These are phyloP conservation scores for Drosophila ficusphila DNA, from an alignment of 1,140 invertebrate genomes.

Conservation along the genomic window DNA sequence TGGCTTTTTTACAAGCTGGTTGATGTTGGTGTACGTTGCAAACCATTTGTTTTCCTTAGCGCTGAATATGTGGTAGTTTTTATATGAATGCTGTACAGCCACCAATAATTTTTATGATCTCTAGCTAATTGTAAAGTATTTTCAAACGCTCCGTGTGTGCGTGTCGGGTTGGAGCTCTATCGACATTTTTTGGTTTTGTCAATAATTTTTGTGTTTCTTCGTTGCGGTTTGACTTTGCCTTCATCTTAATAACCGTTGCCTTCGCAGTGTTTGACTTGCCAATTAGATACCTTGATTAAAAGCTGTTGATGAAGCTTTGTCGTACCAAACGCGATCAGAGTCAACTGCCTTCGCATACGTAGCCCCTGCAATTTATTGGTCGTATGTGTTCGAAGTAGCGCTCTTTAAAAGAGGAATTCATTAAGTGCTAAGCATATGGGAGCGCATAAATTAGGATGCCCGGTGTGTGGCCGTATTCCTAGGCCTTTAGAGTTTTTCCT, in stretches of 20 bases:
- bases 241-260: constrained; percentile 25
- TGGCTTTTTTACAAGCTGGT: constrained; percentile 38
- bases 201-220: background rate
- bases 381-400: constrained; percentile 24
- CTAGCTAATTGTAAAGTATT: constrained; percentile 1
- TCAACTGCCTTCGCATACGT: constrained; percentile 5
- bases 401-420: background rate
- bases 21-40: background rate
- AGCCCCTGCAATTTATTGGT: constrained; percentile 24
- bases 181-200: constrained; percentile 6
- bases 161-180: background rate
- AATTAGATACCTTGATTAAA: constrained; percentile 59
- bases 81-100: constrained; percentile 19
- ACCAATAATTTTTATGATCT: constrained; percentile 28
- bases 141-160: background rate
- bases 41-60: constrained; percentile 28
- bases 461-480: background rate
- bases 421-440: background rate
- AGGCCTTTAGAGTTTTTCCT: background rate
- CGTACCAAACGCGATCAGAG: constrained; percentile 14
- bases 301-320: constrained; percentile 50
- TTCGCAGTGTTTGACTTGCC: constrained; percentile 40
- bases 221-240: constrained; percentile 15
- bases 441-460: background rate
- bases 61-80: too few relatives aligned